A percentile compares a stretch with the other conserved stretches of the same genome.
Evolutionary conservation across 2,888 invertebrate genomes (phyloP).

Genomic region (Resseliella maxima): DNA sequence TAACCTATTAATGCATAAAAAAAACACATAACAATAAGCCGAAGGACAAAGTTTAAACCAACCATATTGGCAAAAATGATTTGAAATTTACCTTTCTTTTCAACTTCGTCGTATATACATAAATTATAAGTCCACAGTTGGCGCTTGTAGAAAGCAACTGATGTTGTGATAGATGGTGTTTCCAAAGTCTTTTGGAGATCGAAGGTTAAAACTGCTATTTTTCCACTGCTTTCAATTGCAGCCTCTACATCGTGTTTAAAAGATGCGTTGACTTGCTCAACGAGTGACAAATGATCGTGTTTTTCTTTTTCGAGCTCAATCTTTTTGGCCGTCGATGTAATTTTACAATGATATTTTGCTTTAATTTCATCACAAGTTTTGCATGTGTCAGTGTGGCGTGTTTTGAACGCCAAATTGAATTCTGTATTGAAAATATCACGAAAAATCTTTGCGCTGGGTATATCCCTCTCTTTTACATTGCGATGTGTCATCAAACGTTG

Average conservation of each 20-base stretch:
- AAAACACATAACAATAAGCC: not conserved
- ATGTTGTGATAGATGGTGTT: not conserved
- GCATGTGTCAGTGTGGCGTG: not conserved
- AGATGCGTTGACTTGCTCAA: not conserved
- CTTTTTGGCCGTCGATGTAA: conserved; percentile 4
- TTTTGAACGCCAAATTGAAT: not conserved
- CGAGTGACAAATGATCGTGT: conserved; percentile 55
- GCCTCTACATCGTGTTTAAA: not conserved
- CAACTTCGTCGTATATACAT: conserved; percentile 24
- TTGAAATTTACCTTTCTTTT: conserved; percentile 40
- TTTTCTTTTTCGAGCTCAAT: conserved; percentile 57
- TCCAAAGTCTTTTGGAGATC: not conserved
- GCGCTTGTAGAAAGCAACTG: not conserved
- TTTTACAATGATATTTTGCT: conserved; percentile 61
- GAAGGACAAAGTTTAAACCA: not conserved
- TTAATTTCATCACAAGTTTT: not conserved
- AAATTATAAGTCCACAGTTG: not conserved
- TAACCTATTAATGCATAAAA: not conserved
- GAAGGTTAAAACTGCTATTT: not conserved
- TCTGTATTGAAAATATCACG: not conserved
- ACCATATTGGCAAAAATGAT: not conserved
- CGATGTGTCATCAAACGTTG: not conserved
- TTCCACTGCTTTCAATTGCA: not conserved
- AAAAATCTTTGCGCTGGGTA: not conserved
- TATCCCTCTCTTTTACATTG: not conserved